phyloP scores from a whole-genome alignment of 2,797 vertebrate genomes.

The Hipposideros larvatus region DNA sequence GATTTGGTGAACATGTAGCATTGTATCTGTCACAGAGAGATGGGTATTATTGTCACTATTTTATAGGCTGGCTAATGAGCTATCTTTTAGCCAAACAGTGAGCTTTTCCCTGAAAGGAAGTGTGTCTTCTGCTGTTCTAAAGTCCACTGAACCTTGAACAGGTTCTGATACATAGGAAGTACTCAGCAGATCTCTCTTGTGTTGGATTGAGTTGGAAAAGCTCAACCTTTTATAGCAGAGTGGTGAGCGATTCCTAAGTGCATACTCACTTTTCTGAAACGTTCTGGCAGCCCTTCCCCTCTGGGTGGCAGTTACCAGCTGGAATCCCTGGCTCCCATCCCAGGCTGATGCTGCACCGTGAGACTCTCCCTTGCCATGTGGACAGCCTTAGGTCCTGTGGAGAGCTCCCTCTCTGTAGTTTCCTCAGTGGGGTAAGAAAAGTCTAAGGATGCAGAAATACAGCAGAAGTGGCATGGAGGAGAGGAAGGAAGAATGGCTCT shows the following conservation, averaged over 20 bases:
- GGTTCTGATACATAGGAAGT: neutral
- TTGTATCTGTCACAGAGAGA: neutral
- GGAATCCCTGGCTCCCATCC: neutral
- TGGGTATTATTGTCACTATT: neutral
- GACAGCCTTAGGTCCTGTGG: neutral
- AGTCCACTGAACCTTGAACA: neutral
- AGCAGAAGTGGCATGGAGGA: neutral
- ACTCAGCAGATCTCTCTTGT: neutral
- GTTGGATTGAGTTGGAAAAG: neutral
- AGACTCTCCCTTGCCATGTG: neutral
- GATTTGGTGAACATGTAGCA: neutral
- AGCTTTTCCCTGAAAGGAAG: neutral
- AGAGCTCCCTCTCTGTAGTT: neutral
- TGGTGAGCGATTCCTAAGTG: neutral
- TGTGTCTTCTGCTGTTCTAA: neutral
- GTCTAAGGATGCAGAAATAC: neutral
- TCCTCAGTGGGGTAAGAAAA: neutral
- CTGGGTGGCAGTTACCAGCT: neutral
- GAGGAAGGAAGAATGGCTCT: neutral
- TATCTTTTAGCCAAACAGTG: neutral
- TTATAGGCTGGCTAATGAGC: neutral
- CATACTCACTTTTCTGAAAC: neutral
- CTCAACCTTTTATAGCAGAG: neutral
- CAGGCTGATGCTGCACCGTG: neutral
- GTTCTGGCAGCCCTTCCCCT: neutral